Evolutionary conservation across 1,140 invertebrate species (phyloP), one percentile per base, ranked within the genome.

Genomic region (Procambarus virginalis): DNA sequence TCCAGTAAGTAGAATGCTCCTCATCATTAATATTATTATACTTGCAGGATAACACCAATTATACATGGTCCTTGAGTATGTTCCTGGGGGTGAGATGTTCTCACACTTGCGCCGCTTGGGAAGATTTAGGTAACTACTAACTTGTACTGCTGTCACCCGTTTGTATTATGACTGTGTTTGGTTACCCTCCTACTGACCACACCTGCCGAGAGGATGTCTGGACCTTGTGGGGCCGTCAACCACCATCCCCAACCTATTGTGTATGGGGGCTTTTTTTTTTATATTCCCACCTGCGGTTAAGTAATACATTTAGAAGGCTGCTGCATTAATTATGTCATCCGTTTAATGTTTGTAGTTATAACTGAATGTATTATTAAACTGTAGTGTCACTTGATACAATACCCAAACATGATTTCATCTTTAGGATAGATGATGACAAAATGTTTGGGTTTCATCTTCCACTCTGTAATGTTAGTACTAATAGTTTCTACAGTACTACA

Each of bases 61-160:
- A 5, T 98, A 97, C 93, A 96, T 97, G 93, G 95, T 97, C 1
- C 94, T 98, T 93, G 97, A 97, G 20, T 97, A 97, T 92, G 94
- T 97, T 6, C 95, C 95, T 83, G 97, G 97, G 0, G 97, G 97
- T 0, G 97, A 95, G 92, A 95, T 98, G 95, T 98, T 98, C 93
- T 95, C 95, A 0, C 96, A 97, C 93, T 94, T 98, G 45, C 94
- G 96, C 55, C 95, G 95, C 86, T 93, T 95, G 92, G 96, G 96
- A 3, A 96, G 96, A 92, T 97, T 98, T 93, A 93, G 92, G 93
- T 93, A 93, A 93, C 78, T 64, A 84, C 80, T 73, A 73, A 73
- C n/a, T 34, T 10, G n/a, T 73, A 34, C 22, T 73, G 8, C 68
- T 73, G n/a, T 73, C n/a, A 34, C n/a, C 64, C 10, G 34, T 0